Percentiles rank a stretch among this genome's conserved stretches.
Evolutionary conservation across 2,113 vertebrate species (phyloP).

Genomic region (Abramis brama): DNA sequence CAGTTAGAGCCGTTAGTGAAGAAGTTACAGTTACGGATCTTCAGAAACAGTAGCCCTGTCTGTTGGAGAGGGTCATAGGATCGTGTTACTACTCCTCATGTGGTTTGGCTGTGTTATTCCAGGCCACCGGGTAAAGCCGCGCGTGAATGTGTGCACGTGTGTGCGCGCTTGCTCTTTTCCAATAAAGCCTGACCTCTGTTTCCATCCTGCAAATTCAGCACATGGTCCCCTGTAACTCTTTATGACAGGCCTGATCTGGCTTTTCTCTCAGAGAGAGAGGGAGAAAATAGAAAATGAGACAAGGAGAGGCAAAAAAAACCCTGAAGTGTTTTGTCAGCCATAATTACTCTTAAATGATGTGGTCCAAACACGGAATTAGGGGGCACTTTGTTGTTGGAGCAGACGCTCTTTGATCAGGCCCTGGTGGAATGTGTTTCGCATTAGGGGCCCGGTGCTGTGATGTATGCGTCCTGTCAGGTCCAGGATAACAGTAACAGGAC

Average conservation of each 20-base stretch:
- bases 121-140: slow-evolving; percentile 63
- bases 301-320: slow-evolving; percentile 43
- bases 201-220: slow-evolving; percentile 59
- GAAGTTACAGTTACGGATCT: slow-evolving; percentile 32
- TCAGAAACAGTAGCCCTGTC: slow-evolving; percentile 45
- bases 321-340: slow-evolving; percentile 76
- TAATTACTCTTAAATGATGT: slow-evolving; percentile 80
- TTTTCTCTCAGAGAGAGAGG: slow-evolving; percentile 48
- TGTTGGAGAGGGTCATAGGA: slow-evolving; percentile 53
- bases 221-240: slow-evolving; percentile 60
- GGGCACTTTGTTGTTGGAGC: slow-evolving; percentile 75
- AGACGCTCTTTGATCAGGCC: slow-evolving; percentile 76
- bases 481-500: slow-evolving; percentile 88
- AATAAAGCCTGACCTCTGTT: slow-evolving; percentile 66
- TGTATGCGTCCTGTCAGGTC: slow-evolving; percentile 89
- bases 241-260: slow-evolving; percentile 62
- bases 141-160: slow-evolving; percentile 61
- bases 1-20: slow-evolving; percentile 22
- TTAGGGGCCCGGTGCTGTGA: slow-evolving; percentile 76
- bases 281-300: slow-evolving; percentile 38
- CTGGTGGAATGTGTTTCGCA: slow-evolving; percentile 76
- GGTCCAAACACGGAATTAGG: slow-evolving; percentile 76
- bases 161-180: slow-evolving; percentile 47
- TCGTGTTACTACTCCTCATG: slow-evolving; percentile 48
- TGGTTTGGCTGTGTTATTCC: slow-evolving; percentile 62